These are phyloP conservation scores for Ormyrus rosae DNA, from an alignment of 2,888 invertebrate genomes.

Conservation along the genomic window DNA sequence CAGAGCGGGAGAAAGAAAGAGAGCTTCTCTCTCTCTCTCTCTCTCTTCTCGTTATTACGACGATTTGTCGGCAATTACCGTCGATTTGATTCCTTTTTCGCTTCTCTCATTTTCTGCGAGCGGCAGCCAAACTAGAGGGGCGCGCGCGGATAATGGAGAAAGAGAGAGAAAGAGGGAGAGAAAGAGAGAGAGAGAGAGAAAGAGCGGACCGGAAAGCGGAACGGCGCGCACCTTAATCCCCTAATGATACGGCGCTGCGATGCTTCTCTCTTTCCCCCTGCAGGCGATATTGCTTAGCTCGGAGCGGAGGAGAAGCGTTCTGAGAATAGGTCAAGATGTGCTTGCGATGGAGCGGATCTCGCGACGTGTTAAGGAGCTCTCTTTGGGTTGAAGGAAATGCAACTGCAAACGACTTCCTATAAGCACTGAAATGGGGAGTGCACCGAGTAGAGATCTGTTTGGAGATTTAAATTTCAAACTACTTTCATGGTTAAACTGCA, in stretches of 20 bases:
- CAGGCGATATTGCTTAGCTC: too few species aligned
- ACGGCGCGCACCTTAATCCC: slow-evolving; percentile 35
- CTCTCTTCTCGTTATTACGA: slow-evolving; percentile 38
- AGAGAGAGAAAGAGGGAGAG: slow-evolving; percentile 15
- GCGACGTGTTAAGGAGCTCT: too few species aligned
- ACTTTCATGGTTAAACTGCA: too few species aligned
- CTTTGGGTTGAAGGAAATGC: too few species aligned
- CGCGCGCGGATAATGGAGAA: slow-evolving; percentile 39
- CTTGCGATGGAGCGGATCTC: too few species aligned
- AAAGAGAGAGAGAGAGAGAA: slow-evolving; percentile 7
- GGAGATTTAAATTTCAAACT: too few species aligned
- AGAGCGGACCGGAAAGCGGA: slow-evolving; percentile 38
- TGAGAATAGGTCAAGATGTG: too few species aligned
- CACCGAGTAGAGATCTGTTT: too few species aligned
- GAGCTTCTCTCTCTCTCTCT: slow-evolving; percentile 1
- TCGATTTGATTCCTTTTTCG: slow-evolving; percentile 36
- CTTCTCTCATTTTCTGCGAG: not conserved
- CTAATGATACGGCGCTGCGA: slow-evolving; percentile 46
- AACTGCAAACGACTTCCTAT: too few species aligned
- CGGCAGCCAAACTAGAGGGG: slow-evolving; percentile 40
- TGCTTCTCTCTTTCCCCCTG: not conserved
- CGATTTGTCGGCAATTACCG: slow-evolving; percentile 53
- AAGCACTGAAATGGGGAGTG: too few species aligned
- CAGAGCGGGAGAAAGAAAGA: not conserved
- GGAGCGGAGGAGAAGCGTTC: too few species aligned